Conservation (phyloP, 2,888 invertebrate species). For the Alloscopus bannaensis region DNA sequence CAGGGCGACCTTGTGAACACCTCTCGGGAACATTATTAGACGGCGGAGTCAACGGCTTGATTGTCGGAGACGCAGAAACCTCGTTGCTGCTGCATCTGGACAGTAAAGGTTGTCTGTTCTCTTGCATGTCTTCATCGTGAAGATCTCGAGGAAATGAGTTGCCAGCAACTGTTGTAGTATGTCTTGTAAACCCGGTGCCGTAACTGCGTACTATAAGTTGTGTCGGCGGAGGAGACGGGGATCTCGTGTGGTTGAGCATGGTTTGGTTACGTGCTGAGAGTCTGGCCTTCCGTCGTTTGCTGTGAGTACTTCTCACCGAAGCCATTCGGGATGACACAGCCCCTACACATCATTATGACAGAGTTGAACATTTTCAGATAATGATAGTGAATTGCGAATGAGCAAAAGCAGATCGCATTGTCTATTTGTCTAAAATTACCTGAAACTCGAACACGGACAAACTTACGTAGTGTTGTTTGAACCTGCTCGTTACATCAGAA, state of each 20-base stretch:
- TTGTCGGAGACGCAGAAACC: slow-evolving; percentile 22
- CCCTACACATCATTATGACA: too few relatives aligned
- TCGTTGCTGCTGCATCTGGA: slow-evolving; percentile 7
- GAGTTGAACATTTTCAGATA: too few relatives aligned
- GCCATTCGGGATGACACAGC: neutral
- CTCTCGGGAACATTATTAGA: too few relatives aligned
- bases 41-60: slow-evolving; percentile 46
- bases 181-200: slow-evolving; percentile 38
- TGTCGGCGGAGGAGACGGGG: neutral
- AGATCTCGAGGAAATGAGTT: slow-evolving; percentile 16
- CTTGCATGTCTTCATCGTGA: slow-evolving; percentile 5
- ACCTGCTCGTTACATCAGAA: too few relatives aligned
- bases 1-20: too few relatives aligned
- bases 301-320: slow-evolving; percentile 15
- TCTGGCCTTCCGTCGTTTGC: neutral
- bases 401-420: slow-evolving; percentile 37
- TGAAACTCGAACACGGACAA: slow-evolving; percentile 59
- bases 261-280: too few relatives aligned
- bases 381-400: slow-evolving; percentile 39
- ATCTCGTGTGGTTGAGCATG: too few relatives aligned
- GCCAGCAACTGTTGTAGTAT: slow-evolving; percentile 11
- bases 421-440: slow-evolving; percentile 49
- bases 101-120: slow-evolving; percentile 20
- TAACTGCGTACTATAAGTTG: slow-evolving; percentile 46
- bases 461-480: slow-evolving; percentile 68